Evolutionary conservation across 2,888 invertebrate species (phyloP).

Genomic region (Gymnocheta viridis): DNA sequence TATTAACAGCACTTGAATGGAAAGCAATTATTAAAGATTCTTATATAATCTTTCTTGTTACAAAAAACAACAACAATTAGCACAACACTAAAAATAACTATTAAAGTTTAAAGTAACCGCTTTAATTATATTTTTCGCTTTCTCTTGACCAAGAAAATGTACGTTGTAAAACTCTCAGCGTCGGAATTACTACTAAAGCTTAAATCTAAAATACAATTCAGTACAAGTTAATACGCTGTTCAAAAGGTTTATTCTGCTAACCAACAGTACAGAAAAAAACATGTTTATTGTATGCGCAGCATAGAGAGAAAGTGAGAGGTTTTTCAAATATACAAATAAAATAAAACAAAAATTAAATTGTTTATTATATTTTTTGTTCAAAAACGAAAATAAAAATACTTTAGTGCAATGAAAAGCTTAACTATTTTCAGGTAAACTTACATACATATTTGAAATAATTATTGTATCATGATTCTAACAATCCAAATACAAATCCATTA

Average conservation of each 20-base stretch:
- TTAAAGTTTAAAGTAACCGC: slow-evolving; percentile 24
- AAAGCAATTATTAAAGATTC: slow-evolving; percentile 56
- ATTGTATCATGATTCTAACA: not conserved
- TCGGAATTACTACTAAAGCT: slow-evolving; percentile 64
- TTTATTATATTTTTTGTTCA: not conserved
- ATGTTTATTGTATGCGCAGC: slow-evolving; percentile 61
- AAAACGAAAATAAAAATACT: not conserved
- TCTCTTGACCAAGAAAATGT: slow-evolving; percentile 23
- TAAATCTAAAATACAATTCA: slow-evolving; percentile 43
- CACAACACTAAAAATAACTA: slow-evolving; percentile 32
- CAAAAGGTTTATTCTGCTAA: slow-evolving; percentile 41
- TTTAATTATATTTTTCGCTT: slow-evolving; percentile 14
- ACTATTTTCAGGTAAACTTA: not conserved
- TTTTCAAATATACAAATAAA: slow-evolving; percentile 16
- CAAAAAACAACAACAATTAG: slow-evolving; percentile 42
- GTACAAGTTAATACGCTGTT: slow-evolving; percentile 64
- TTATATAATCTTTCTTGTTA: slow-evolving; percentile 44
- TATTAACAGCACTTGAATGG: slow-evolving; percentile 22
- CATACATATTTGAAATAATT: not conserved
- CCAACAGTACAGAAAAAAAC: slow-evolving; percentile 49
- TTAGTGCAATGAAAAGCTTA: not conserved
- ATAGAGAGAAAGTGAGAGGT: slow-evolving; percentile 59
- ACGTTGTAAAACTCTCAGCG: slow-evolving; percentile 62
- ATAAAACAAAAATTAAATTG: not conserved
- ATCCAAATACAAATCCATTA: not conserved